A percentile compares a stretch with the other conserved stretches of the same genome.
Evolutionary conservation across 2,797 vertebrate genomes (phyloP).

Genomic region (Carduelis carduelis): DNA sequence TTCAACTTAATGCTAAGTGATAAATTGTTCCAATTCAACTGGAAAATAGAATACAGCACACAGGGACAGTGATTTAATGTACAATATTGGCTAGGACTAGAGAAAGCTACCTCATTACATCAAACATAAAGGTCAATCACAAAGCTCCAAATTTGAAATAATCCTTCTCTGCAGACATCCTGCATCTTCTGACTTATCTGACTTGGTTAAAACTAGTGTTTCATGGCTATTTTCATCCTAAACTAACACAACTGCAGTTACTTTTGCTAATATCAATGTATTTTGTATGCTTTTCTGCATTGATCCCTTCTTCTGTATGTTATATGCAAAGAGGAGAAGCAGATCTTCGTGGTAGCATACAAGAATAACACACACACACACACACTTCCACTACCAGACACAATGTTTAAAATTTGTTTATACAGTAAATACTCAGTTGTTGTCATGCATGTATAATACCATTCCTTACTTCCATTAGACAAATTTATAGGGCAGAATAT

Average conservation of each 20-base stretch:
- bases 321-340: background rate
- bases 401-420: background rate
- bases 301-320: background rate
- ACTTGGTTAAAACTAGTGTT: background rate
- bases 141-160: background rate
- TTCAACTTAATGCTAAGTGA: constrained; percentile 7
- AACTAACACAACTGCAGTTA: background rate
- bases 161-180: background rate
- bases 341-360: background rate
- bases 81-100: background rate
- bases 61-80: background rate
- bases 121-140: background rate
- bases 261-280: background rate
- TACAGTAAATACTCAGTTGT: background rate
- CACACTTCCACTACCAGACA: background rate
- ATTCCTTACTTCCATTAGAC: background rate
- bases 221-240: background rate
- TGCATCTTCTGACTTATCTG: background rate
- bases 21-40: background rate
- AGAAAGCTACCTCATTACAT: background rate
- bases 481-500: background rate
- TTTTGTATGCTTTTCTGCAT: background rate
- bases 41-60: constrained; percentile 5
- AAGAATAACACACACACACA: background rate
- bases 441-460: background rate